Evolutionary conservation across 2,797 vertebrate genomes (phyloP), one percentile per base, ranked within the genome.

Genomic region (Galaxias olidus): DNA sequence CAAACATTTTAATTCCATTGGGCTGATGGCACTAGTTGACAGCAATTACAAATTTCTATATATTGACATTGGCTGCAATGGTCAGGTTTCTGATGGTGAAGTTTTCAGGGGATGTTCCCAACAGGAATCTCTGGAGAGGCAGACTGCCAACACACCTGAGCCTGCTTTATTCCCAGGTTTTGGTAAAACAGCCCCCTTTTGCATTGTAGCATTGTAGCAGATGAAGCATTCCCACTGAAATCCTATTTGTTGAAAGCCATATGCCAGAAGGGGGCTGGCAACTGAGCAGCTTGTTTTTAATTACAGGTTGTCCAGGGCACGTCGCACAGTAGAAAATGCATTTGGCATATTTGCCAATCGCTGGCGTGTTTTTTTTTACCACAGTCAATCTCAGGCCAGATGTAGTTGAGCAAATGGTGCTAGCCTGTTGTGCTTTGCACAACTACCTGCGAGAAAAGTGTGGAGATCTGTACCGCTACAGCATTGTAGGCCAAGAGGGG

Each of bases 21-120:
- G 41, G 55, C 11, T 43, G 55, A 57, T 43, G 41, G 41, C 41
- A 14, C 8, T 57, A 41, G 55, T 42, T 40, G 15, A 57, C 55
- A 57, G 41, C 41, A 17, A 43, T 17, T 57, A 57, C 55, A 57
- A 13, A n/a, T 57, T 12, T 14, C 14, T 42, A 19, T 57, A 57
- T 19, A 1, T 57, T 57, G 41, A 57, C 43, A 40, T 43, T n/a
- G 55, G 55, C 13, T 57, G n/a, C 55, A 41, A 57, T 57, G 55
- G 55, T 14, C 40, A 4, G 10, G 55, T 57, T 14, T 57, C 9
- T 1, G 30, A 57, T 57, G 55, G 55, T n/a, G 55, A 40, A 40
- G 30, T 57, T 40, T 43, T 57, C 40, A 9, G n/a, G 14, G 41
- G 55, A 43, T 57, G 55, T 42, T 57, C 55, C 14, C 20, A 30